Conservation (phyloP, 2,888 invertebrate genomes). For the Ochropleura plecta region DNA sequence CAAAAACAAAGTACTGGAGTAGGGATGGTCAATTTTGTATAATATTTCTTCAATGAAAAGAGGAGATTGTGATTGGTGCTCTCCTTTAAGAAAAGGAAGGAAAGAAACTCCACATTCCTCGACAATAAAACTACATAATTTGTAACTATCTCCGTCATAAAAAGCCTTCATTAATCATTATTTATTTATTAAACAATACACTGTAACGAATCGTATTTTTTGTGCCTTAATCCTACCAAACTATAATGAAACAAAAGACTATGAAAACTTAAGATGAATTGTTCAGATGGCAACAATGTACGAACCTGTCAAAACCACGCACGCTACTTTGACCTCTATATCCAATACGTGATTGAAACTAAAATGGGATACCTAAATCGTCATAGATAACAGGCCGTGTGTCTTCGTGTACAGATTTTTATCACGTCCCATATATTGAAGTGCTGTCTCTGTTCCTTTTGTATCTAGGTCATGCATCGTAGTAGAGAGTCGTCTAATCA, state of each 20-base stretch:
- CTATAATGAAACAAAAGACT: slow-evolving; percentile 40
- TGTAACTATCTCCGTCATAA: neutral
- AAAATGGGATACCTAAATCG: slow-evolving; percentile 46
- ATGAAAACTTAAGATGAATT: slow-evolving; percentile 57
- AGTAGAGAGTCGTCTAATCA: slow-evolving; percentile 77
- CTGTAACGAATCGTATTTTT: slow-evolving; percentile 27
- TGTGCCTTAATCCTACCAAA: slow-evolving; percentile 34
- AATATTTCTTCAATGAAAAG: neutral
- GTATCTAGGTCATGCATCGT: slow-evolving; percentile 77
- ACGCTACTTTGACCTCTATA: slow-evolving; percentile 54
- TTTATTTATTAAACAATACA: slow-evolving; percentile 55
- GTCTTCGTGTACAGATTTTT: slow-evolving; percentile 57
- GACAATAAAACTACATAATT: neutral
- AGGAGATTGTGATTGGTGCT: neutral
- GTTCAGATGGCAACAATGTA: slow-evolving; percentile 48
- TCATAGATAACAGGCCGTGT: slow-evolving; percentile 35
- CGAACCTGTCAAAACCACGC: slow-evolving; percentile 40
- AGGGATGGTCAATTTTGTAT: neutral
- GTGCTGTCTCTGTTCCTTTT: slow-evolving; percentile 61
- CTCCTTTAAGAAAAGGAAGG: neutral
- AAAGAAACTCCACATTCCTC: neutral
- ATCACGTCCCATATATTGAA: slow-evolving; percentile 60
- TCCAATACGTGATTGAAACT: slow-evolving; percentile 27
- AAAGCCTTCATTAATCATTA: slow-evolving; percentile 5
- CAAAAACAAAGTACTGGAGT: slow-evolving; percentile 16